Evolutionary conservation across 2,113 vertebrate genomes (phyloP).

Genomic region (Macquaria ambigua): DNA sequence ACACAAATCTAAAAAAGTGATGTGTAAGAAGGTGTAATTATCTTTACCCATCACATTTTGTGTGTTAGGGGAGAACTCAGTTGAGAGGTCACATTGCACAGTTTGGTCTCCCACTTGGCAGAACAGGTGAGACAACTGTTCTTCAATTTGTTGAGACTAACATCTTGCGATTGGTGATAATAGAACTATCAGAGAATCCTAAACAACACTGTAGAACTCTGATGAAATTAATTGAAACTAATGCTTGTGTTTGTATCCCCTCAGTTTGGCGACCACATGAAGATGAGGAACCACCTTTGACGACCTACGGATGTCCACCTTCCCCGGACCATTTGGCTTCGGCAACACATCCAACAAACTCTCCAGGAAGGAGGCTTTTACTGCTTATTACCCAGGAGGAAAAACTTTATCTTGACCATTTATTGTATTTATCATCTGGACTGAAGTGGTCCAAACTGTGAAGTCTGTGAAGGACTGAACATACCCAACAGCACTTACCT

Average conservation of each 20-base stretch:
- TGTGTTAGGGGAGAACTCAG: background rate
- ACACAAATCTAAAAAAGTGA: background rate
- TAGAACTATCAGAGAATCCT: background rate
- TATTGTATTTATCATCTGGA: slow-evolving; percentile 18
- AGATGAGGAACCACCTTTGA: slow-evolving; percentile 68
- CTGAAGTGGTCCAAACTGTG: slow-evolving; percentile 23
- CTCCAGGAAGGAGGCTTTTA: slow-evolving; percentile 36
- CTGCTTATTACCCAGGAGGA: slow-evolving; percentile 13
- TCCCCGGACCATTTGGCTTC: slow-evolving; percentile 30
- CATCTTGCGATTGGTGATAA: background rate
- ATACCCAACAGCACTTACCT: slow-evolving; percentile 26
- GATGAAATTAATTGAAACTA: slow-evolving; percentile 9
- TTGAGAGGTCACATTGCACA: background rate
- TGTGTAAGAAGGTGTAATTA: background rate
- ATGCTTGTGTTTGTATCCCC: slow-evolving; percentile 48
- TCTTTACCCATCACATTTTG: background rate
- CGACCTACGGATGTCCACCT: slow-evolving; percentile 47
- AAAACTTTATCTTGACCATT: background rate
- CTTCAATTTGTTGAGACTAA: background rate
- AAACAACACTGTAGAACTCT: background rate
- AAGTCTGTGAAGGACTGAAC: slow-evolving; percentile 29
- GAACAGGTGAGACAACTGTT: background rate
- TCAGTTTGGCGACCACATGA: slow-evolving; percentile 67
- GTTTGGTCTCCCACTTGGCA: background rate
- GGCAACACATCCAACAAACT: slow-evolving; percentile 25